Evolutionary conservation across 2,797 vertebrate species (phyloP), one percentile per base, ranked within the genome.

Genomic region (Philypnodon macrostomus): DNA sequence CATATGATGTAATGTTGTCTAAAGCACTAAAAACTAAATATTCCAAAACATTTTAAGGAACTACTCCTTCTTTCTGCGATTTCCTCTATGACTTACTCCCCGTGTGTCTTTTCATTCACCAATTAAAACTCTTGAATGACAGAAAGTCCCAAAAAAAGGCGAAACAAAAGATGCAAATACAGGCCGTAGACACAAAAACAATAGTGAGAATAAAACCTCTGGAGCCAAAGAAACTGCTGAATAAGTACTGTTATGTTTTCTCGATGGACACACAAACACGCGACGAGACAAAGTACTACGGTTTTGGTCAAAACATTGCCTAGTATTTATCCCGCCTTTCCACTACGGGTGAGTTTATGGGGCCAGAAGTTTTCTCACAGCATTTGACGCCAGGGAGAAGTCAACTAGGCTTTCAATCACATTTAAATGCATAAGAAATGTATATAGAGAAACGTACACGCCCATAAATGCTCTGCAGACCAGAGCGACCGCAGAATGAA

Each of bases 381-480:
- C 24, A 63, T 54, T 56, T 54, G 38, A 62, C 67, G 70, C 66
- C 58, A 75, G 44, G 72, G 64, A 60, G 70, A 57, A 47, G 47
- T 55, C 7, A 17, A 32, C 34, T 21, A 38, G 33, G 45, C 55
- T 55, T 65, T 62, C 37, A 63, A 59, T 46, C 47, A 46, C 26
- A 34, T 37, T 12, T 21, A n/a, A n/a, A n/a, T n/a, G n/a, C n/a
- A n/a, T n/a, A n/a, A n/a, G 7, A 36, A 38, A 16, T 26, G 11
- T n/a, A 38, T 11, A 41, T 12, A 8, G 10, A 47, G 10, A 23
- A 3, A 21, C 6, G 5, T 16, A 18, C 12, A 45, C 21, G 29
- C 15, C 40, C 21, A 33, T n/a, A 40, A 31, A 34, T 31, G 37
- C n/a, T 53, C 40, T 1, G 9, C 21, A 51, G 41, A 54, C 53